Conservation (phyloP, 2,888 invertebrate genomes). For the Euplagia quadripunctaria region DNA sequence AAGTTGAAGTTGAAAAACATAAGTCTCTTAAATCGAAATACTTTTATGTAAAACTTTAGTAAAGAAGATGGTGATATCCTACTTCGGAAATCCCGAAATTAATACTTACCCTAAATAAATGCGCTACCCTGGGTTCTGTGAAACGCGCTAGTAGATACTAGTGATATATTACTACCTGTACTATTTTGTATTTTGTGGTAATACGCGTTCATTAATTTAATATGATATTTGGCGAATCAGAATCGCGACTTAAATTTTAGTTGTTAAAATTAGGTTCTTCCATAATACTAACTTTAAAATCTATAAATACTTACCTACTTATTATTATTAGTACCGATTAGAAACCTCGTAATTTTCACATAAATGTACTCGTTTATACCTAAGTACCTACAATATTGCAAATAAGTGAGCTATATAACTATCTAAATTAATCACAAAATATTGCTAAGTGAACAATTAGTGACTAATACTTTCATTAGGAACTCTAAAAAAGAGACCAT, state of each 20-base stretch:
- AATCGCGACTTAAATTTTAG: not conserved
- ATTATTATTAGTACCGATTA: too few species aligned
- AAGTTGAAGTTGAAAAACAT: too few species aligned
- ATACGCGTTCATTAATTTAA: not conserved
- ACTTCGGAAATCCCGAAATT: not conserved
- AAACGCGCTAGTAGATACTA: not conserved
- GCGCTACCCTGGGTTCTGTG: not conserved
- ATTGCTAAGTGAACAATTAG: not conserved
- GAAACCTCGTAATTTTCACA: too few species aligned
- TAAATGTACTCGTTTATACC: too few species aligned
- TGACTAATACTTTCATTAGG: conserved; percentile 25
- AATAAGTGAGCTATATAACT: too few species aligned
- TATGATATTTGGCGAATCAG: not conserved
- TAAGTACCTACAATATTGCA: too few species aligned
- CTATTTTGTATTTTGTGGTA: too few species aligned
- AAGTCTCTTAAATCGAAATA: too few species aligned
- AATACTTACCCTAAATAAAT: not conserved
- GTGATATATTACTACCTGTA: too few species aligned
- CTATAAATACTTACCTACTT: not conserved
- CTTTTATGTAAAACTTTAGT: too few species aligned
- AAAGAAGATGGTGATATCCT: not conserved
- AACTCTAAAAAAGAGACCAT: conserved; percentile 58
- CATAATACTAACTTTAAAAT: not conserved
- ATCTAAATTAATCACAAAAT: too few species aligned
- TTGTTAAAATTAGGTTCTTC: not conserved